Percentiles rank a stretch among this genome's conserved stretches.
Evolutionary conservation across 1,140 invertebrate genomes (phyloP).

Genomic region (Drosophila tsacasi): DNA sequence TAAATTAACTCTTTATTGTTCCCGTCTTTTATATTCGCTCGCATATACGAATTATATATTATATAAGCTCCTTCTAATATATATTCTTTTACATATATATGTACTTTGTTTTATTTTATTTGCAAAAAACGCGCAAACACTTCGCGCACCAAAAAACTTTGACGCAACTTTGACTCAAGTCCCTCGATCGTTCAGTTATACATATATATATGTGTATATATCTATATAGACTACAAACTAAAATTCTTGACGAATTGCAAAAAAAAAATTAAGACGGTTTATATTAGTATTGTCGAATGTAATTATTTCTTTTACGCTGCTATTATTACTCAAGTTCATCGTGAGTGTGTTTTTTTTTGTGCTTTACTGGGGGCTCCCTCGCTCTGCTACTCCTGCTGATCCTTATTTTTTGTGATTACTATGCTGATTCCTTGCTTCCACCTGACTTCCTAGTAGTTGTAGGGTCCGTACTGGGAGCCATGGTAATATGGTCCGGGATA

Average conservation of each 20-base stretch:
- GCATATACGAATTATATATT: conserved; percentile 10
- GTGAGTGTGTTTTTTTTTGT: conserved; percentile 6
- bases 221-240: conserved; percentile 57
- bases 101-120: conserved; percentile 16
- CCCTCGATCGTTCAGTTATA: conserved; percentile 48
- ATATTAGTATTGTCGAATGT: conserved; percentile 48
- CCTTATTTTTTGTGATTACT: conserved; percentile 47
- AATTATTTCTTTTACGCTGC: conserved; percentile 24
- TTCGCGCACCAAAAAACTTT: conserved; percentile 63
- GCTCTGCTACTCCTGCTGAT: conserved; percentile 18
- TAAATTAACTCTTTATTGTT: conserved; percentile 78
- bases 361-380: conserved; percentile 22
- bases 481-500: conserved; percentile 95
- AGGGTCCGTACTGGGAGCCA: conserved; percentile 96
- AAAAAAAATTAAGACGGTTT: conserved; percentile 54
- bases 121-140: conserved; percentile 43
- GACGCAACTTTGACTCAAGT: conserved; percentile 71
- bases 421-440: conserved; percentile 7
- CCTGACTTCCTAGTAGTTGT: conserved; percentile 89
- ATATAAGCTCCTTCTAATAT: conserved; percentile 24
- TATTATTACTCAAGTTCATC: conserved; percentile 14
- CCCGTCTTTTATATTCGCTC: conserved; percentile 31
- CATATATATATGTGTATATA: conserved; percentile 29
- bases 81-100: not conserved
- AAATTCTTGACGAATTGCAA: conserved; percentile 62